Conservation (phyloP, 2,113 vertebrate genomes). For the Scalopus aquaticus region DNA sequence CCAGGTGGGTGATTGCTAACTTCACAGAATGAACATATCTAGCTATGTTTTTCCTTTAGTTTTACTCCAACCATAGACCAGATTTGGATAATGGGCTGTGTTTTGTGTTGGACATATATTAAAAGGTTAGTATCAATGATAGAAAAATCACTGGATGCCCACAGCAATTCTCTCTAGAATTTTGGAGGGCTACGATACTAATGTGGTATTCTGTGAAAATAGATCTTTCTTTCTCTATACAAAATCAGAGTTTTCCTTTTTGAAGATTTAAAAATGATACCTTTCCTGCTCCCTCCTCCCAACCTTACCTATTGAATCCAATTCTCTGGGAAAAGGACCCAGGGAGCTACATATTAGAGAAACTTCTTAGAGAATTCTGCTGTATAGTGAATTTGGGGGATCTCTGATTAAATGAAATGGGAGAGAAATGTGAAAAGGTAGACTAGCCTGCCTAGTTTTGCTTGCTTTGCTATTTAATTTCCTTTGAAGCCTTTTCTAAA, state of each 20-base stretch:
- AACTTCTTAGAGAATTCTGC: not conserved
- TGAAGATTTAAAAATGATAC: not conserved
- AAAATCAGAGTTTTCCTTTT: slow-evolving; percentile 41
- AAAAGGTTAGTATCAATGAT: not conserved
- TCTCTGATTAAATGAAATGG: not conserved
- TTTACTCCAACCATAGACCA: not conserved
- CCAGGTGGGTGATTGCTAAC: slow-evolving; percentile 81
- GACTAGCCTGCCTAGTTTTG: not conserved
- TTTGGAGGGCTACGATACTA: not conserved
- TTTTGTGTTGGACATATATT: not conserved
- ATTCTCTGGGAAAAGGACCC: not conserved
- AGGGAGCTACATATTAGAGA: slow-evolving; percentile 44
- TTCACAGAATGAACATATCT: not conserved
- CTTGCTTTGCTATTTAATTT: slow-evolving; percentile 38
- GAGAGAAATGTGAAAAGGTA: not conserved
- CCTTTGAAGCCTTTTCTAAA: not conserved
- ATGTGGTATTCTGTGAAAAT: not conserved
- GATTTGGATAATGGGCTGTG: not conserved
- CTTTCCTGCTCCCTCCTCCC: not conserved
- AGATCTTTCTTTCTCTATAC: slow-evolving; percentile 10
- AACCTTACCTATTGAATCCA: not conserved
- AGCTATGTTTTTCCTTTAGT: not conserved
- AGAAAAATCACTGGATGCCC: not conserved
- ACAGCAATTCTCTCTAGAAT: not conserved
- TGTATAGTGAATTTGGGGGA: not conserved